Evolutionary conservation across 1,140 invertebrate genomes (phyloP).

Genomic region (Fopius arisanus): DNA sequence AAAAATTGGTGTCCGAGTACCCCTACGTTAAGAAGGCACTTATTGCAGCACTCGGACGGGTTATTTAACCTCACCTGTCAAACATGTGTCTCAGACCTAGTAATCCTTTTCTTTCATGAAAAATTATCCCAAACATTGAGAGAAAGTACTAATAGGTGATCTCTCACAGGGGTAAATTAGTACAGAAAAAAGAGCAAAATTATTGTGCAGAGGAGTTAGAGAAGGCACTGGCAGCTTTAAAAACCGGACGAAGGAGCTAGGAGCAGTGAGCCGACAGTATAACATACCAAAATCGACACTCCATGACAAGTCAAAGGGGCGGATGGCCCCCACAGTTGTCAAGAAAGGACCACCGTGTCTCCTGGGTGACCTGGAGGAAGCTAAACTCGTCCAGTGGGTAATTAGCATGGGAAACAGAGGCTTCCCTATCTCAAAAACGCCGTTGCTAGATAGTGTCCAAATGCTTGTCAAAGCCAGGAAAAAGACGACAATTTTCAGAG

Average conservation of each 20-base stretch:
- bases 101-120: neutral
- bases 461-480: neutral
- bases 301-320: neutral
- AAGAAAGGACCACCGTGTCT: constrained; percentile 11
- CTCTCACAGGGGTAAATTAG: neutral
- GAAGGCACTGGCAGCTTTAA: neutral
- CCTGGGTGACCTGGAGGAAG: constrained; percentile 19
- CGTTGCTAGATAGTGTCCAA: constrained; percentile 24
- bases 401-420: constrained; percentile 20
- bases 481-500: constrained; percentile 23
- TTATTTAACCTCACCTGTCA: too few species aligned
- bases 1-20: too few species aligned
- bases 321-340: neutral
- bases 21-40: too few species aligned
- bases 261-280: constrained; percentile 7
- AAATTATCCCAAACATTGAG: neutral
- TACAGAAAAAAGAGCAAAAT: neutral
- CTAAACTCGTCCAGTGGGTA: constrained; percentile 27
- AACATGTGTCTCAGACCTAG: too few species aligned
- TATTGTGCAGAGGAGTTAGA: neutral
- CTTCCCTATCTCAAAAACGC: constrained; percentile 40
- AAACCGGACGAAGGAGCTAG: neutral
- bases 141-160: neutral
- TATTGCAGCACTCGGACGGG: too few species aligned
- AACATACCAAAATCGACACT: constrained; percentile 16